phyloP scores from a whole-genome alignment of 2,113 vertebrate species.

The Apistogramma diplotaenia region DNA sequence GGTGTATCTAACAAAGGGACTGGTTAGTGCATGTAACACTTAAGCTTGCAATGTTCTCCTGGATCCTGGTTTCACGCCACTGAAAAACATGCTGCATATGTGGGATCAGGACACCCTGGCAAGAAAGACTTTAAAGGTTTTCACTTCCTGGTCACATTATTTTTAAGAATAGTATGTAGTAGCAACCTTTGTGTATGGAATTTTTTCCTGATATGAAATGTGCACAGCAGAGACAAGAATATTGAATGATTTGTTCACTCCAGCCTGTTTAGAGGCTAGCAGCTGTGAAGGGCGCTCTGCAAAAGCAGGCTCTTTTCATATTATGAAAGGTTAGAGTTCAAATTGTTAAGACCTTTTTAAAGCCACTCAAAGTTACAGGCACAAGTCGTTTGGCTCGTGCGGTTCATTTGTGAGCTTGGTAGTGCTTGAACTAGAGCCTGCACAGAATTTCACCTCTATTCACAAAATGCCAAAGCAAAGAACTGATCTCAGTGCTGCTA shows the following conservation, averaged over 20 bases:
- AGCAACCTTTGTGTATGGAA: background rate
- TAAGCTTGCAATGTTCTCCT: background rate
- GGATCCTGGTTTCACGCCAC: background rate
- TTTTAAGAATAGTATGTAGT: background rate
- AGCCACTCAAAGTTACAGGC: background rate
- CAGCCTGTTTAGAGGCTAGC: background rate
- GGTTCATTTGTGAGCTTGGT: too few relatives aligned
- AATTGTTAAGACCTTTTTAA: background rate
- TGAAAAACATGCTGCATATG: background rate
- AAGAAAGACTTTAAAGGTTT: background rate
- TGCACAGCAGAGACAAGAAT: background rate
- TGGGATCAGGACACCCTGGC: background rate
- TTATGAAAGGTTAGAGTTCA: background rate
- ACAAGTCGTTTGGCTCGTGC: rapidly evolving
- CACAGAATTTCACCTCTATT: rapidly evolving
- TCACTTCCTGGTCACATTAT: background rate
- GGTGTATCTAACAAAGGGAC: background rate
- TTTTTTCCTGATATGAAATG: too few relatives aligned
- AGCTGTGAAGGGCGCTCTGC: background rate
- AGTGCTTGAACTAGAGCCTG: background rate
- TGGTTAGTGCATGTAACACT: background rate
- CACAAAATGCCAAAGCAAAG: background rate
- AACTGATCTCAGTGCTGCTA: background rate
- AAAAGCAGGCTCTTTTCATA: background rate
- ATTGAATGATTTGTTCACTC: background rate